Percentiles rank a stretch among this genome's conserved stretches.
Evolutionary conservation across 2,888 invertebrate genomes (phyloP).

Genomic region (Gymnocheta viridis): DNA sequence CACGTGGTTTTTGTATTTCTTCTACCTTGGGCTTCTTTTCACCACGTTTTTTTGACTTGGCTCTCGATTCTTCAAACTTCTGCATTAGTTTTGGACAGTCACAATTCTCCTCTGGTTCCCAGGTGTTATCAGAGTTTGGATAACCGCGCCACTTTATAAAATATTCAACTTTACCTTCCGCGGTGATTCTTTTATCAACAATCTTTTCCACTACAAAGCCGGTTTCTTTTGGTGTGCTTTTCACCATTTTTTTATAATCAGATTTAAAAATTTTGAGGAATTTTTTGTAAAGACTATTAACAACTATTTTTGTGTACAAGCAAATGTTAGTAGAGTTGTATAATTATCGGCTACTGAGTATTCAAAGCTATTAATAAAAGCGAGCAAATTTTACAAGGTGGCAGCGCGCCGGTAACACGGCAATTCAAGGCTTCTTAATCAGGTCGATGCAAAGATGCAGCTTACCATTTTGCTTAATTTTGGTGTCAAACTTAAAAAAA

Average conservation of each 20-base stretch:
- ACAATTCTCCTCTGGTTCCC: constrained; percentile 97
- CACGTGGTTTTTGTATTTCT: constrained; percentile 86
- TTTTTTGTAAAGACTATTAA: neutral
- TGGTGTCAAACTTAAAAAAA: too few relatives aligned
- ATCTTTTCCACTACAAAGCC: constrained; percentile 94
- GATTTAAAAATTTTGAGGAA: constrained; percentile 43
- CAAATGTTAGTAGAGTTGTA: neutral
- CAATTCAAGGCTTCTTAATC: too few relatives aligned
- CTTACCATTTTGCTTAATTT: too few relatives aligned
- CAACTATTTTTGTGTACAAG: constrained; percentile 35
- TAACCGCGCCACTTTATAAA: constrained; percentile 91
- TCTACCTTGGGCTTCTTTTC: constrained; percentile 83
- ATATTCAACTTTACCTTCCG: constrained; percentile 88
- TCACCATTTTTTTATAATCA: constrained; percentile 75
- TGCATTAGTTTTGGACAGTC: constrained; percentile 94
- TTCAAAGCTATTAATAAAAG: too few relatives aligned
- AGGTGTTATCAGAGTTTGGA: constrained; percentile 93
- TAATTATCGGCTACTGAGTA: neutral
- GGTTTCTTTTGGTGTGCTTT: constrained; percentile 81
- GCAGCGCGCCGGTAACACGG: too few relatives aligned
- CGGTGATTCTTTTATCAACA: constrained; percentile 88
- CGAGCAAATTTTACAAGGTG: too few relatives aligned
- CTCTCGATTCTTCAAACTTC: constrained; percentile 90
- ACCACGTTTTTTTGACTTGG: constrained; percentile 82
- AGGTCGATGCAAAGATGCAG: too few relatives aligned